phyloP scores from a whole-genome alignment of 1,140 invertebrate species.

The Trichogramma pretiosum region DNA sequence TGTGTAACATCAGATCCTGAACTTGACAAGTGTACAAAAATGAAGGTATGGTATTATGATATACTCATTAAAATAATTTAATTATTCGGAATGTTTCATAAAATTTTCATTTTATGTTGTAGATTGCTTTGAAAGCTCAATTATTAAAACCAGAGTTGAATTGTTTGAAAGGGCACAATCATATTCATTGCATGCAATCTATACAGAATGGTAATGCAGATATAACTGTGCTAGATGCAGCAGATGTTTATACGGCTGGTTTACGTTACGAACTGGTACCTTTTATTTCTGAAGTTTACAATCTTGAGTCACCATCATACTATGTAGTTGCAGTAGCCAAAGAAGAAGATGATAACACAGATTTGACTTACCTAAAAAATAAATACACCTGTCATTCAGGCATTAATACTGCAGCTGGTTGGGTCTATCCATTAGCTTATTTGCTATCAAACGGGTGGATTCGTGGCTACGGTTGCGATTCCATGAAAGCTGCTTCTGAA shows the following conservation, averaged over 20 bases:
- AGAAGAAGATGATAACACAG: slow-evolving; percentile 76
- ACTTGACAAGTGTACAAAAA: slow-evolving; percentile 85
- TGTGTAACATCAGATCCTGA: slow-evolving; percentile 89
- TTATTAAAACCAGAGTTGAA: slow-evolving; percentile 79
- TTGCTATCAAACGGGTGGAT: slow-evolving; percentile 90
- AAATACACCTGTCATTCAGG: slow-evolving; percentile 86
- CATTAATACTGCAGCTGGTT: slow-evolving; percentile 86
- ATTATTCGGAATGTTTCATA: no score
- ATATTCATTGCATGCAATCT: slow-evolving; percentile 83
- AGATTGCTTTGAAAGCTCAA: slow-evolving; percentile 79
- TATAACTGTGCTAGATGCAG: slow-evolving; percentile 81
- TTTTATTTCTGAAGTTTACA: slow-evolving; percentile 84
- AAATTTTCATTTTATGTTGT: no score
- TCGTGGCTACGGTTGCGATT: slow-evolving; percentile 83
- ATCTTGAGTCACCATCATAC: slow-evolving; percentile 74
- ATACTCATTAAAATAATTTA: slow-evolving; percentile 4
- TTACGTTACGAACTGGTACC: slow-evolving; percentile 70
- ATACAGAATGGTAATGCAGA: slow-evolving; percentile 74
- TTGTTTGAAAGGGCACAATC: slow-evolving; percentile 76
- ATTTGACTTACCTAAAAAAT: slow-evolving; percentile 79
- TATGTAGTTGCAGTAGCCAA: slow-evolving; percentile 92
- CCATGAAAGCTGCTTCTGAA: slow-evolving; percentile 77
- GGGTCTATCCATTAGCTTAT: slow-evolving; percentile 90
- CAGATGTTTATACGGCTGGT: slow-evolving; percentile 89
- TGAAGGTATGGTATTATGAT: slow-evolving; percentile 76